Evolutionary conservation across 2,113 vertebrate genomes (phyloP).

Genomic region (Amblyopsis rosae): DNA sequence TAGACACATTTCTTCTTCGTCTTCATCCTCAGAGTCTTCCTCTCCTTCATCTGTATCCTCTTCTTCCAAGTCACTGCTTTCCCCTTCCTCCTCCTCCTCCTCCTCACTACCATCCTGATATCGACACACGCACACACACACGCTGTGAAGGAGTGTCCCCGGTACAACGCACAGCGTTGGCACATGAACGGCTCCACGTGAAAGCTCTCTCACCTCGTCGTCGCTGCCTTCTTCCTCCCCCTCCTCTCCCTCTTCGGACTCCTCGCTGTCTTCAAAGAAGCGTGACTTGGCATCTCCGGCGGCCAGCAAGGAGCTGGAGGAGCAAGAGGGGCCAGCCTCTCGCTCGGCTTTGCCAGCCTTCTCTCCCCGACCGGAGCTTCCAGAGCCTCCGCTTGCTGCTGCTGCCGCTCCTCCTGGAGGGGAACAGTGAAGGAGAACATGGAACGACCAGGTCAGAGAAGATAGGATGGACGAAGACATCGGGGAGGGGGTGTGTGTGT

Average conservation of each 20-base stretch:
- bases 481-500: too few relatives aligned
- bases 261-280: slow-evolving; percentile 98
- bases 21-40: slow-evolving; percentile 76
- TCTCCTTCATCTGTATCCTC: slow-evolving; percentile 84
- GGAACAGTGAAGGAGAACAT: neutral
- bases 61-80: slow-evolving; percentile 85
- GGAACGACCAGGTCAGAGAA: neutral
- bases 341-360: slow-evolving; percentile 81
- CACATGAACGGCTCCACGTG: neutral
- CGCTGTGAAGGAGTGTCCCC: neutral
- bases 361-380: slow-evolving; percentile 54
- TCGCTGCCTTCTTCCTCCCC: slow-evolving; percentile 80
- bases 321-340: slow-evolving; percentile 95
- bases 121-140: neutral
- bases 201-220: slow-evolving; percentile 71
- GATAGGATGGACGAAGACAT: neutral
- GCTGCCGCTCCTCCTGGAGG: slow-evolving; percentile 29
- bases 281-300: slow-evolving; percentile 88
- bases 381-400: slow-evolving; percentile 70
- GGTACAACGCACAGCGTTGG: neutral
- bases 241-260: slow-evolving; percentile 90
- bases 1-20: slow-evolving; percentile 92
- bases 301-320: slow-evolving; percentile 83
- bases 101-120: slow-evolving; percentile 86
- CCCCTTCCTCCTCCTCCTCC: slow-evolving; percentile 84